Conservation (phyloP, 2,888 invertebrate genomes). For the Cantharis flavilabris region DNA sequence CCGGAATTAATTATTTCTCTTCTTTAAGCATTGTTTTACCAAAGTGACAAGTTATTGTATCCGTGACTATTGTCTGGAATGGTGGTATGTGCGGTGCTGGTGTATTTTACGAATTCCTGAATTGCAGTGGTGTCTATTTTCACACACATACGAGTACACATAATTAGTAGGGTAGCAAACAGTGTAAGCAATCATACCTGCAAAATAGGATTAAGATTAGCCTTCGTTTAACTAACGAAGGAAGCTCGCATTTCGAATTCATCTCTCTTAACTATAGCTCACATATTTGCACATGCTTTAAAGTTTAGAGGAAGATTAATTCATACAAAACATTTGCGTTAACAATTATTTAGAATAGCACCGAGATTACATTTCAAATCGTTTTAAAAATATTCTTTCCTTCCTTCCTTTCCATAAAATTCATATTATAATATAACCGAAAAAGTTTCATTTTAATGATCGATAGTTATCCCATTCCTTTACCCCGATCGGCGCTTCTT, state of each 20-base stretch:
- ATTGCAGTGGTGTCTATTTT: conserved; percentile 15
- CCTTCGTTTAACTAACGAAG: conserved; percentile 25
- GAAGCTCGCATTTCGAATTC: conserved; percentile 9
- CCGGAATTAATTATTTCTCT: not conserved
- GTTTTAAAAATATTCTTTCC: not conserved
- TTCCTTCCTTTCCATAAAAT: not conserved
- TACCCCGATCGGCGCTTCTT: not conserved
- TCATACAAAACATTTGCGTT: not conserved
- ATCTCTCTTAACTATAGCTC: conserved; percentile 2
- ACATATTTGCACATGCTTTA: conserved; percentile 2
- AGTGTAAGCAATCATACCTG: conserved; percentile 26
- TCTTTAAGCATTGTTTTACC: not conserved
- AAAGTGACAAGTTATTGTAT: not conserved
- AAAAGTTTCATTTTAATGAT: not conserved
- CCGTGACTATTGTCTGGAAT: not conserved
- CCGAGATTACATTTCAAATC: not conserved
- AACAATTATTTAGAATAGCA: not conserved
- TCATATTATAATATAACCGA: not conserved
- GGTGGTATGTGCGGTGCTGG: not conserved
- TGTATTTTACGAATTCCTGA: not conserved
- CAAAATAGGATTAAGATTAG: conserved; percentile 29
- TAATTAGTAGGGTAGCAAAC: conserved; percentile 22
- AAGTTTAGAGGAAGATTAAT: not conserved
- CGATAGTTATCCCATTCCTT: not conserved
- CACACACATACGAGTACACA: conserved; percentile 14